Conservation (phyloP, 1,140 invertebrate species). For the Rhopalosiphum padi region DNA sequence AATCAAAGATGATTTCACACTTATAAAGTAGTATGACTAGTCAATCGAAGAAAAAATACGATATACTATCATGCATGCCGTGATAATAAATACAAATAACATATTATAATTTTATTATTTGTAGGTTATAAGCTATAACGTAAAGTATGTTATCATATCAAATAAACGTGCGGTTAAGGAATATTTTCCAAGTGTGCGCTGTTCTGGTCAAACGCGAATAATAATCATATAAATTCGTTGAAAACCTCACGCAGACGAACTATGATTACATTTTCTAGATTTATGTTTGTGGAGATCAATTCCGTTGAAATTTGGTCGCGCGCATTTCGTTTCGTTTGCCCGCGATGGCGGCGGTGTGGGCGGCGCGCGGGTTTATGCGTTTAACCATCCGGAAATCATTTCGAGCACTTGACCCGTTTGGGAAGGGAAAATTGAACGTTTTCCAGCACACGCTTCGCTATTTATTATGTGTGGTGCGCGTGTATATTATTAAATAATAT, state of each 20-base stretch:
- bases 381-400: constrained; percentile 34
- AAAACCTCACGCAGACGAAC: neutral
- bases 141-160: neutral
- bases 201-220: neutral
- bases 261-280: neutral
- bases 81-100: neutral
- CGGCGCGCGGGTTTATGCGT: neutral
- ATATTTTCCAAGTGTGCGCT: neutral
- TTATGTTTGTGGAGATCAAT: neutral
- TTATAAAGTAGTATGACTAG: neutral
- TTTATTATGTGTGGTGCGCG: neutral
- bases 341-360: neutral
- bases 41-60: neutral
- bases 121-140: neutral
- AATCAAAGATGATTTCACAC: neutral
- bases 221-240: neutral
- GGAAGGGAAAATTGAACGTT: neutral
- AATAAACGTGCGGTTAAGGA: neutral
- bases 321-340: neutral
- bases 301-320: neutral
- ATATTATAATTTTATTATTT: neutral
- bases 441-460: neutral
- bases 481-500: neutral
- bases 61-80: neutral
- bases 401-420: constrained; percentile 1